Evolutionary conservation across 2,113 vertebrate genomes (phyloP).

Genomic region (Oryzias melastigma): DNA sequence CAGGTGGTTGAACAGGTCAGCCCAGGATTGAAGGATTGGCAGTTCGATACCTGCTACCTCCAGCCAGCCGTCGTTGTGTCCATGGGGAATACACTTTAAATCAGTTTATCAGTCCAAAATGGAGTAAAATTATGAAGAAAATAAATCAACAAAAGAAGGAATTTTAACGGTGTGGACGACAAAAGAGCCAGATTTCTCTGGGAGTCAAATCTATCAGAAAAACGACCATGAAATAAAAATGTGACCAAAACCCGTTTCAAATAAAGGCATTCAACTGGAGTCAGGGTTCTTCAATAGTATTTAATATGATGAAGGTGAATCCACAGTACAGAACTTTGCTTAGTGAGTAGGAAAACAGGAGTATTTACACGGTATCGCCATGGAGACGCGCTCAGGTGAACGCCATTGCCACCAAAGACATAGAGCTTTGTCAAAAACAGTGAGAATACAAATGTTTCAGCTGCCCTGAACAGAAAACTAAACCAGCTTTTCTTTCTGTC

Average conservation of each 20-base stretch:
- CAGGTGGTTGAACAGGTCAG: too few species aligned
- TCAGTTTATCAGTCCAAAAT: too few species aligned
- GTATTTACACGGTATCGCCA: conserved; percentile 94
- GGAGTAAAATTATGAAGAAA: too few species aligned
- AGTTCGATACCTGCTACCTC: too few species aligned
- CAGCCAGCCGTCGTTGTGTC: too few species aligned
- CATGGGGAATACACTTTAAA: too few species aligned
- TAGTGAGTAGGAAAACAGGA: conserved; percentile 80
- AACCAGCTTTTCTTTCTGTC: conserved; percentile 40
- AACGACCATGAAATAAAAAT: too few species aligned
- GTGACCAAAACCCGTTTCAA: not conserved
- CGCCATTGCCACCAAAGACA: conserved; percentile 71
- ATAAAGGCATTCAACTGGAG: not conserved
- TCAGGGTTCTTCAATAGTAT: not conserved
- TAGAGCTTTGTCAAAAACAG: conserved; percentile 35
- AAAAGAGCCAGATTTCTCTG: too few species aligned
- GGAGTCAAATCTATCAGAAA: too few species aligned
- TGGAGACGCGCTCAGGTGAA: conserved; percentile 62
- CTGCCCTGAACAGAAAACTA: conserved; percentile 45
- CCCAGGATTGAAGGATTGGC: too few species aligned
- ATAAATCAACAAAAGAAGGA: too few species aligned
- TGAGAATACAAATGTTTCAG: conserved; percentile 40
- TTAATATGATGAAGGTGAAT: conserved; percentile 84
- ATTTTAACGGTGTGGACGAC: too few species aligned
- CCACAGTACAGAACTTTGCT: conserved; percentile 88